Base-by-base conservation (phyloP, 2,113 vertebrate species). In the Aythya baeri region DNA sequence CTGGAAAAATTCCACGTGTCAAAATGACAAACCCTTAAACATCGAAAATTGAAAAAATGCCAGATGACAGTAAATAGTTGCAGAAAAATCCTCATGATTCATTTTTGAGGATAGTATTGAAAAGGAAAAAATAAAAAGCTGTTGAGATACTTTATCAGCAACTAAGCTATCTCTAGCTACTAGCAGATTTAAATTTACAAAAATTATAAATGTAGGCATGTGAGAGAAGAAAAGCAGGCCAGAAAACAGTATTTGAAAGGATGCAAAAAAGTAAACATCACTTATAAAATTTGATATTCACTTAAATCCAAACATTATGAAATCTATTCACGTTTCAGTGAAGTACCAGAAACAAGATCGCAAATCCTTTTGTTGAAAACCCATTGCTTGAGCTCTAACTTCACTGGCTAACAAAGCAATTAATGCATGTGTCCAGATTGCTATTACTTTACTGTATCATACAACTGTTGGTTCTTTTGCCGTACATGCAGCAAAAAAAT, bases 331-430 rank as follows among this genome's bases (percentile, higher is more conserved):
- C 13, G 84, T 84, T 73, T 54, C 55, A 25, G 17, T 78, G 70
- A 85, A 82, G n/a, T 12, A 72, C 55, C 31, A 83, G 55, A 88
- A 93, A 83, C 1, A 36, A 38, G 0, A 71, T 32, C 71, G 21
- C 32, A 91, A 86, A 78, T 32, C 18, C 54, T 88, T 78, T 25
- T 75, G 43, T 29, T 76, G 44, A 58, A 93, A 82, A 86, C 73
- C 59, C n/a, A 43, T 71, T 80, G 74, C 50, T 44, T 80, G 46
- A 83, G 75, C 27, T 83, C 50, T 87, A 79, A 32, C 76, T 84
- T 92, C 76, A 85, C 55, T 76, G 59, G 55, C 77, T 94, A 96
- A 55, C 21, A 84, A 96, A 94, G 49, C 63, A 96, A 96, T 70
- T 91, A 89, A 71, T 63, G 61, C 0, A 74, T 65, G 29, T 86